Conservation (phyloP, 2,113 vertebrate genomes). For the Labeo rohita region DNA sequence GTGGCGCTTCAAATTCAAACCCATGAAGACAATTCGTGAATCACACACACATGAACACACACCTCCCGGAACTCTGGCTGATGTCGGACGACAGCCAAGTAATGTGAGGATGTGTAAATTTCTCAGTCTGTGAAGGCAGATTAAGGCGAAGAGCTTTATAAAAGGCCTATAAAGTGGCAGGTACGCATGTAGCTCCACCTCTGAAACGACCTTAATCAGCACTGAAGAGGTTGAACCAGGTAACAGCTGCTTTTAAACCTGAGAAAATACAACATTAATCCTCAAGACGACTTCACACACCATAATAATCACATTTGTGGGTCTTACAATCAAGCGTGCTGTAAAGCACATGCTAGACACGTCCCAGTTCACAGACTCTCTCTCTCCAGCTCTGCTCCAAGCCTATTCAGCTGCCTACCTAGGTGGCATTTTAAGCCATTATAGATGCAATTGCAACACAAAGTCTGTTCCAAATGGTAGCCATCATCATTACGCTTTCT, state of each 20-base stretch:
- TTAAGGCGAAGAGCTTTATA: conserved; percentile 58
- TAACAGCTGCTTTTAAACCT: conserved; percentile 68
- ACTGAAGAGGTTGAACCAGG: conserved; percentile 74
- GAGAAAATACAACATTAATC: conserved; percentile 74
- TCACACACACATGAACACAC: conserved; percentile 39
- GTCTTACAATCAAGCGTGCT: conserved; percentile 49
- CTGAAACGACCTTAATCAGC: conserved; percentile 53
- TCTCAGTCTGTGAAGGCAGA: conserved; percentile 67
- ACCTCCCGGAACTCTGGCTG: neutral
- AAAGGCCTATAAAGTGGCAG: conserved; percentile 67
- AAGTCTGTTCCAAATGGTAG: neutral
- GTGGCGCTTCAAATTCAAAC: neutral
- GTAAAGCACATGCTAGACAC: conserved; percentile 51
- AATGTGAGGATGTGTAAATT: conserved; percentile 71
- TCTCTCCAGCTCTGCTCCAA: neutral
- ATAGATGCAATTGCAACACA: neutral
- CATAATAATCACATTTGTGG: conserved; percentile 81
- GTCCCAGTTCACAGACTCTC: neutral
- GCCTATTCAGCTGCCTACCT: conserved; percentile 11
- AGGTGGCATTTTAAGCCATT: neutral
- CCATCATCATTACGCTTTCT: neutral
- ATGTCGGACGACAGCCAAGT: conserved; percentile 61
- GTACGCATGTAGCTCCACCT: conserved; percentile 70
- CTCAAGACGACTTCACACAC: conserved; percentile 70
- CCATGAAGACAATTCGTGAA: neutral